Evolutionary conservation across 2,113 vertebrate species (phyloP), one percentile per base, ranked within the genome.

Genomic region (Onychostoma macrolepis): DNA sequence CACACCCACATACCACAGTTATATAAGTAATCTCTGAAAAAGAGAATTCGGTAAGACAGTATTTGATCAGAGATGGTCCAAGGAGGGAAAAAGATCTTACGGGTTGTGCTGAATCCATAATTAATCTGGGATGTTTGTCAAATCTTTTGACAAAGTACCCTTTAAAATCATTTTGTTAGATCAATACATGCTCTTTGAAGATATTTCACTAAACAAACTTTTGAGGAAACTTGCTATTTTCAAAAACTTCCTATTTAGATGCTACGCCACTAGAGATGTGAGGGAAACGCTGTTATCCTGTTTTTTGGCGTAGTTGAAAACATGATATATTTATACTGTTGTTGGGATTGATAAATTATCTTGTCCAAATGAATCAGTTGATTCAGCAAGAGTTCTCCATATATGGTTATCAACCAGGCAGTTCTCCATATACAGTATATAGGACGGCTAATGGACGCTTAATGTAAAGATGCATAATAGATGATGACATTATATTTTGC

Each of bases 381-480:
- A 83, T 88, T 83, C 87, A 86, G 85, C 61, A 74, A 19, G 26
- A 45, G 26, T 13, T 76, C 30, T 30, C 4, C 12, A 26, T 81
- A 17, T 21, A 41, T 86, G 65, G 71, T 83, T 63, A 84, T 69
- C 61, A 33, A 26, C 69, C 69, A 77, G 85, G 65, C 36, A n/a
- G n/a, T 28, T 84, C 28, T 77, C 61, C 81, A 87, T 53, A 53
- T 48, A 36, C 4, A n/a, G n/a, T 77, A 89, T 61, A 78, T 87
- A 87, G 11, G 33, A 65, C 12, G 33, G 86, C 74, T 63, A 90
- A 90, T 58, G 85, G 83, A 71, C 30, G 48, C 83, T 84, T n/a
- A 30, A 50, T 85, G 83, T 80, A 78, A 72, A 48, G 21, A 92
- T 92, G 84, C 91, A 90, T 92, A 92, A 93, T 93, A 90, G 89